phyloP scores from a whole-genome alignment of 2,888 invertebrate genomes.

The Ophonus ardosiacus region DNA sequence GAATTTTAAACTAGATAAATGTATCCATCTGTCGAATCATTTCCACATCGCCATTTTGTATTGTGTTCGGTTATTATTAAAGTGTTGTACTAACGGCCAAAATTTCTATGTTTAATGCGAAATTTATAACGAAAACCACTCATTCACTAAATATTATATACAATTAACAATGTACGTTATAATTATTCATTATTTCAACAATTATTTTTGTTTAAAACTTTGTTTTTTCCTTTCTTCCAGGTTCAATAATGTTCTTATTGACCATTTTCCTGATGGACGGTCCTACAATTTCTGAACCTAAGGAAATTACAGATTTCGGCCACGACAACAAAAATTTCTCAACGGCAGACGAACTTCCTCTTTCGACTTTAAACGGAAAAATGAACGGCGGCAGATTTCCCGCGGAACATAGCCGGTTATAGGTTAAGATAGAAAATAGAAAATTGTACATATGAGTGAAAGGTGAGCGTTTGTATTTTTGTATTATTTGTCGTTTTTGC shows the following conservation, averaged over 20 bases:
- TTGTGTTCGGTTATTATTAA: too few species aligned
- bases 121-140: too few species aligned
- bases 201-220: neutral
- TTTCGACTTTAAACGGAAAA: constrained; percentile 69
- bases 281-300: constrained; percentile 71
- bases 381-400: constrained; percentile 52
- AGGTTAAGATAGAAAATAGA: neutral
- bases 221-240: constrained; percentile 74
- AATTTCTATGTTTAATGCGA: too few species aligned
- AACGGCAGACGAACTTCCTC: constrained; percentile 71
- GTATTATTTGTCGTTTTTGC: constrained; percentile 5
- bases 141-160: too few species aligned
- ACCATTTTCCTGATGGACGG: constrained; percentile 91
- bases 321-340: constrained; percentile 73
- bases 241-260: constrained; percentile 88
- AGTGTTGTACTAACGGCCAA: too few species aligned
- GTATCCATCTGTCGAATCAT: too few species aligned
- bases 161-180: neutral
- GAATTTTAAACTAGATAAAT: too few species aligned
- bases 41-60: too few species aligned
- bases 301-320: constrained; percentile 68
- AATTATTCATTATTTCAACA: neutral
- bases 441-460: neutral
- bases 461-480: constrained; percentile 24
- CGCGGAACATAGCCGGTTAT: constrained; percentile 66